phyloP scores from a whole-genome alignment of 2,888 invertebrate species.

The Prostheceraeus crozeri region DNA sequence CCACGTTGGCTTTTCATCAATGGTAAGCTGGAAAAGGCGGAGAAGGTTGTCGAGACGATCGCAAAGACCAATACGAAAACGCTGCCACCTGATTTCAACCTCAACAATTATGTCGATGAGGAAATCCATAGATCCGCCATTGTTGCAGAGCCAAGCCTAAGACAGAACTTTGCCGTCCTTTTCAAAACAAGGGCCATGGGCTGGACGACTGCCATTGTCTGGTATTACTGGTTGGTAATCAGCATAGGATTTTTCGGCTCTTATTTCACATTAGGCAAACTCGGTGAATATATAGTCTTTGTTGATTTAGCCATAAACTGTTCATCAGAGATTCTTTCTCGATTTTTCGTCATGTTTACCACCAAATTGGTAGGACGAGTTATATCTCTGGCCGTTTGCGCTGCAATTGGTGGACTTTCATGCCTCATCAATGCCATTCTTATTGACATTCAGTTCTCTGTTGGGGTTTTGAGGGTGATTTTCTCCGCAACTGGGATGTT shows the following conservation, averaged over 20 bases:
- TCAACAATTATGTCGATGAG: background rate
- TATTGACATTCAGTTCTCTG: background rate
- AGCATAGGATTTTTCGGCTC: conserved; percentile 20
- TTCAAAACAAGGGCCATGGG: conserved; percentile 4
- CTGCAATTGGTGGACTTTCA: conserved; percentile 18
- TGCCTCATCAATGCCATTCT: conserved; percentile 4
- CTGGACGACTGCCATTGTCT: background rate
- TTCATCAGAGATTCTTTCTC: conserved; percentile 3
- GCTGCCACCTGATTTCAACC: background rate
- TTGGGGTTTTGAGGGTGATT: background rate
- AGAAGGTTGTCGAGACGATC: conserved; percentile 21
- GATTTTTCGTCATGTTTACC: conserved; percentile 10
- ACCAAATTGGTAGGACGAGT: conserved; percentile 13
- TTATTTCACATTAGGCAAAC: background rate
- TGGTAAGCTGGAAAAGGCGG: conserved; percentile 18
- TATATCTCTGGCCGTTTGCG: background rate
- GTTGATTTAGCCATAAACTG: background rate
- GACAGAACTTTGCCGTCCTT: background rate
- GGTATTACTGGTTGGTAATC: conserved; percentile 17
- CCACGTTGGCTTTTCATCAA: conserved; percentile 21
- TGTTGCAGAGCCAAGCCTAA: too few relatives aligned
- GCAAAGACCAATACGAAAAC: background rate
- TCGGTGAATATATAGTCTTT: conserved; percentile 27
- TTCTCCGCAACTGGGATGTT: too few relatives aligned
- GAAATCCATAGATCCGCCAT: too few relatives aligned